Percentiles rank a stretch among this genome's conserved stretches.
Evolutionary conservation across 2,888 invertebrate species (phyloP).

Genomic region (Yponomeuta cagnagella): DNA sequence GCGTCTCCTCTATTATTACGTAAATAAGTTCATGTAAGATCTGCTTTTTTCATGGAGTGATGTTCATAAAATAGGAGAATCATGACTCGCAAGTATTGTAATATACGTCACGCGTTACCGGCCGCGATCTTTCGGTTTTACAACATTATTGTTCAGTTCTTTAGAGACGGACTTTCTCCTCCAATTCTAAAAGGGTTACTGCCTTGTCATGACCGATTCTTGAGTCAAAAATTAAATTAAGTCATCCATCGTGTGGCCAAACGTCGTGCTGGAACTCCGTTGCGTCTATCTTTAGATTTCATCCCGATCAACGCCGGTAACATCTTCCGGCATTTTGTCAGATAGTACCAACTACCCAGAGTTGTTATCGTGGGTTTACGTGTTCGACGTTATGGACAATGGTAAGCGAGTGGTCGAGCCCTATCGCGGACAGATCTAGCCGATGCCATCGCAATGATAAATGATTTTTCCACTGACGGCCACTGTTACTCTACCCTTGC

Average conservation of each 20-base stretch:
- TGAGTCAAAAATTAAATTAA: background rate
- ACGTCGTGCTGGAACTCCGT: background rate
- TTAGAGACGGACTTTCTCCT: background rate
- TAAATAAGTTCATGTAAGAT: background rate
- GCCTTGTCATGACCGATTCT: background rate
- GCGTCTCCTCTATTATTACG: background rate
- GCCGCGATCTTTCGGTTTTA: background rate
- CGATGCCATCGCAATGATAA: slow-evolving; percentile 31
- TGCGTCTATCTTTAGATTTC: slow-evolving; percentile 29
- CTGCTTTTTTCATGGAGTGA: slow-evolving; percentile 10
- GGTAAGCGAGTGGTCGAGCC: slow-evolving; percentile 28
- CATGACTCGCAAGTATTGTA: slow-evolving; percentile 13
- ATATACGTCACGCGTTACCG: background rate
- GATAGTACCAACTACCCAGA: slow-evolving; percentile 23
- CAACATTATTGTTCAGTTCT: background rate
- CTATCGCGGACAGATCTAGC: slow-evolving; percentile 28
- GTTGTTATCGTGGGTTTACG: slow-evolving; percentile 11
- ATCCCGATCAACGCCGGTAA: slow-evolving; percentile 39
- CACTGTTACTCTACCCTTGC: slow-evolving; percentile 28
- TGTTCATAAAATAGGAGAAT: slow-evolving; percentile 10
- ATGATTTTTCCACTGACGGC: slow-evolving; percentile 22
- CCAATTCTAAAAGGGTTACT: background rate
- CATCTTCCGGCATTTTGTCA: slow-evolving; percentile 32
- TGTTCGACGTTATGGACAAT: slow-evolving; percentile 32
- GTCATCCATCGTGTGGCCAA: background rate